These are phyloP conservation scores for Euphydryas editha DNA, from an alignment of 2,888 invertebrate genomes.

Conservation along the genomic window DNA sequence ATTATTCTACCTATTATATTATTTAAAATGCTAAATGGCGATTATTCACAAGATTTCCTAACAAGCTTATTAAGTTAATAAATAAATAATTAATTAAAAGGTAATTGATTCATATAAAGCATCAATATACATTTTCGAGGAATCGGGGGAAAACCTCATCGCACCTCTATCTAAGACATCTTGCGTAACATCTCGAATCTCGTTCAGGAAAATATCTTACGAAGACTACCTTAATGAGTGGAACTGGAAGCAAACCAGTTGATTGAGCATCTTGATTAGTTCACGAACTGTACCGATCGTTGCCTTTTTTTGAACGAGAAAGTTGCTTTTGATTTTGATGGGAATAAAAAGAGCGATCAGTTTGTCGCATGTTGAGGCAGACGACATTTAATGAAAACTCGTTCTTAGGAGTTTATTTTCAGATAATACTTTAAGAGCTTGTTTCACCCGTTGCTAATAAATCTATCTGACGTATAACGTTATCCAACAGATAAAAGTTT, in stretches of 20 bases:
- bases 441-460: too few relatives aligned
- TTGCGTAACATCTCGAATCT: slow-evolving; percentile 10
- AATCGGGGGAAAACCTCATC: slow-evolving; percentile 7
- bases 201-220: slow-evolving; percentile 20
- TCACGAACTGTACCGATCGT: not conserved
- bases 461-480: too few relatives aligned
- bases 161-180: slow-evolving; percentile 3
- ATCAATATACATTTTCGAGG: not conserved
- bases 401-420: not conserved
- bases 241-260: slow-evolving; percentile 19
- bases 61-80: not conserved
- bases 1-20: too few relatives aligned
- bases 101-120: not conserved
- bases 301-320: slow-evolving; percentile 13
- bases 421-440: too few relatives aligned
- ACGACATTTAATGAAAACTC: not conserved
- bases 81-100: not conserved
- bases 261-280: slow-evolving; percentile 20
- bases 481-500: too few relatives aligned
- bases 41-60: not conserved
- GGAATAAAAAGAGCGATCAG: not conserved
- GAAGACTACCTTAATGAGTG: slow-evolving; percentile 14
- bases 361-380: not conserved
- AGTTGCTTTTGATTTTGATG: slow-evolving; percentile 2
- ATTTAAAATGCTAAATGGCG: too few relatives aligned